Percentiles rank a stretch among this genome's conserved stretches.
Conservation (phyloP, 2,797 vertebrate species). For the Nasua narica region DNA sequence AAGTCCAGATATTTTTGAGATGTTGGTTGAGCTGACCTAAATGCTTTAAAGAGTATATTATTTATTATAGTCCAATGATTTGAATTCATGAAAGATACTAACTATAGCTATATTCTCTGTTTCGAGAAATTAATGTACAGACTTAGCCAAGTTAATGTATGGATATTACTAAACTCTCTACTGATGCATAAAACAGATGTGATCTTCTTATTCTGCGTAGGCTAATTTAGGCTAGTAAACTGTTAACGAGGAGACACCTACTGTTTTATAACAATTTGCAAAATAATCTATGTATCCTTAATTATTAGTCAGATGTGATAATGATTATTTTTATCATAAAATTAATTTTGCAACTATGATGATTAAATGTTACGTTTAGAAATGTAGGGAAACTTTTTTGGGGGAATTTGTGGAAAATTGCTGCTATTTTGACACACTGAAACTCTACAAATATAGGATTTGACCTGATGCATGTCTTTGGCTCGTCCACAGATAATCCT, state of each 20-base stretch:
- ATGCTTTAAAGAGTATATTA: neutral
- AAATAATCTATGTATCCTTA: neutral
- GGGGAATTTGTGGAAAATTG: neutral
- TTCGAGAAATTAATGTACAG: neutral
- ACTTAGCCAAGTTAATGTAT: neutral
- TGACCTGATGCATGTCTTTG: rapidly evolving
- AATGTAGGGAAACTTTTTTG: neutral
- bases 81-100: neutral
- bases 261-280: neutral
- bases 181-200: neutral
- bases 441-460: neutral
- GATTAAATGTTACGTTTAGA: neutral
- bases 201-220: neutral
- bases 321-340: neutral
- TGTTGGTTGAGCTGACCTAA: neutral
- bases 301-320: neutral
- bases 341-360: neutral
- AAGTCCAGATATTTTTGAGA: neutral
- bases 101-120: neutral
- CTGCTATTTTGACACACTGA: neutral
- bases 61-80: neutral
- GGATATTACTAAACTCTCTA: neutral
- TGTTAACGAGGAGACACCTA: neutral
- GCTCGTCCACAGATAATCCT: neutral
- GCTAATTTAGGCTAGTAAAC: neutral